Evolutionary conservation across 2,797 vertebrate genomes (phyloP).

Genomic region (Platalea minor): DNA sequence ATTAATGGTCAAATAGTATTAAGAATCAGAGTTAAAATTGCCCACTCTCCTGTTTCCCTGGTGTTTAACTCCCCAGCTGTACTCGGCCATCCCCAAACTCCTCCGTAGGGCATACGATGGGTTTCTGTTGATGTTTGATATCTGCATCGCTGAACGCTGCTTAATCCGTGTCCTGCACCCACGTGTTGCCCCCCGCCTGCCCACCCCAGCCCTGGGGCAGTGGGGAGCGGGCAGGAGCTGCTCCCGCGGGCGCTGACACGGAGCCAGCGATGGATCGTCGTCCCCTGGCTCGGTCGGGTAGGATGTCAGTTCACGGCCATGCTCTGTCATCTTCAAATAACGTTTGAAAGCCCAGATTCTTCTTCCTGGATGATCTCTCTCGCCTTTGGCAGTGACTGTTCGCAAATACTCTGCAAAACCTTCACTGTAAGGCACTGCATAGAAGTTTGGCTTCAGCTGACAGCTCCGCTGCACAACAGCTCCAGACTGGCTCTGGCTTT

Average conservation of each 20-base stretch:
- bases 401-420: not conserved
- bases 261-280: rapidly evolving
- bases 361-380: not conserved
- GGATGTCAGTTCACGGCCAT: rapidly evolving
- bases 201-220: rapidly evolving
- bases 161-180: rapidly evolving
- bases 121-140: rapidly evolving
- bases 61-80: constrained; percentile 26
- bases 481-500: rapidly evolving
- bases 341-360: not conserved
- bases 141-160: rapidly evolving
- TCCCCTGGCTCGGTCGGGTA: rapidly evolving
- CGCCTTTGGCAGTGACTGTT: not conserved
- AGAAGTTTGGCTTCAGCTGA: not conserved
- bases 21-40: not conserved
- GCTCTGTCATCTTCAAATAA: not conserved
- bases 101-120: rapidly evolving
- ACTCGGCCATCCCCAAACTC: not conserved
- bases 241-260: rapidly evolving
- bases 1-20: not conserved
- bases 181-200: rapidly evolving
- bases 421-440: rapidly evolving
- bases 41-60: not conserved
- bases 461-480: not conserved
- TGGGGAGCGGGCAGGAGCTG: not conserved